Base-by-base conservation (phyloP, 2,113 vertebrate genomes). In the Leiothrix lutea region DNA sequence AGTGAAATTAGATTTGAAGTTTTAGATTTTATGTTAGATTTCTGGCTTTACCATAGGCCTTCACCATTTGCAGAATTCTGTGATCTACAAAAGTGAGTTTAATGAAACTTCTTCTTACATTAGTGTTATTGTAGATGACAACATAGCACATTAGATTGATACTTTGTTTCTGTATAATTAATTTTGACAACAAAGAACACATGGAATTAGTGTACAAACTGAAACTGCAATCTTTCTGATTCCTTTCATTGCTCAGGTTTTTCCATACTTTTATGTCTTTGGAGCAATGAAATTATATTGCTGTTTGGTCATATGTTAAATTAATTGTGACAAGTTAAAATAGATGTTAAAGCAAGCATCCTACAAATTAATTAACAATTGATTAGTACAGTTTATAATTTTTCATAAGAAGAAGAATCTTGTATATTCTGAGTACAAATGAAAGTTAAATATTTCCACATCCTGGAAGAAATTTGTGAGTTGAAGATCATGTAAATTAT, bases 91-190 rank as follows among this genome's bases (percentile, higher is more conserved):
- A 73, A 93, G 26, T 47, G 53, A 87, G 6, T 45, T 79, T 42
- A 40, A 31, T 64, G 20, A 24, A 94, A 48, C 21, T 67, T 51
- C 40, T 95, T 84, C 29, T 60, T 80, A 35, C n/a, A 8, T 77
- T 60, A 79, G 8, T 45, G 23, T 66, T 92, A 48, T 50, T 78
- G 51, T 48, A 38, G 54, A 45, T 70, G 50, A 19, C 71, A 87
- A 28, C 40, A 44, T 33, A 65, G 23, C 65, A 62, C 3, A 19
- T 36, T 40, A 79, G 53, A 92, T 53, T 95, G 96, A 90, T 97
- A 91, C n/a, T 93, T 94, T 82, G 85, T 97, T 97, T 94, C 85
- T 96, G 75, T 95, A 10, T 84, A 96, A 95, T 97, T 96, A 96
- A 90, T 97, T 97, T 81, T 97, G 96, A 94, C 82, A 93, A 90